phyloP scores from a whole-genome alignment of 2,797 vertebrate genomes.

The Anguilla marmorata region DNA sequence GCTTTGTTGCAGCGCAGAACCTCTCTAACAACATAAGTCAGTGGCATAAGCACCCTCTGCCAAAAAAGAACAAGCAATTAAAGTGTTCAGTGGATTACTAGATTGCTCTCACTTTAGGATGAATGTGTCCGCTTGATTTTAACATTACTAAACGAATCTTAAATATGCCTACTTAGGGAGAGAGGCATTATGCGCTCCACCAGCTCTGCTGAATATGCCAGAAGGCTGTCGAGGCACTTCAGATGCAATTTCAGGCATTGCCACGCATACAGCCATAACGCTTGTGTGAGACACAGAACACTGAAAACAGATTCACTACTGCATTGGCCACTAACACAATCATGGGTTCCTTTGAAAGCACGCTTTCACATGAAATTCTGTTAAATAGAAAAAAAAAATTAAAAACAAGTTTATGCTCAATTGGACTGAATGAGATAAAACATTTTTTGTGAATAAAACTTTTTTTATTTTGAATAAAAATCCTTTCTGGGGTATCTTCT shows the following conservation, averaged over 20 bases:
- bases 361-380: not conserved
- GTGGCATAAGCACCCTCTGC: constrained; percentile 67
- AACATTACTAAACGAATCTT: constrained; percentile 69
- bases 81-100: constrained; percentile 78
- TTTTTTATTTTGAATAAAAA: not conserved
- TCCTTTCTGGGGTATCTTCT: constrained; percentile 30
- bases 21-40: constrained; percentile 22
- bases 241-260: not conserved
- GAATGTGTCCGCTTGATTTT: constrained; percentile 76
- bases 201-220: constrained; percentile 37
- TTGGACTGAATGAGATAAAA: not conserved
- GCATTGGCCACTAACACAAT: not conserved
- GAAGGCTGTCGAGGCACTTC: constrained; percentile 39
- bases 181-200: constrained; percentile 37
- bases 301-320: not conserved
- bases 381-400: not conserved
- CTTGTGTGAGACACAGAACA: not conserved
- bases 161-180: constrained; percentile 63
- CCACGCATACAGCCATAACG: not conserved
- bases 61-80: constrained; percentile 75
- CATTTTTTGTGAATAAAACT: not conserved
- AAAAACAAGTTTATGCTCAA: not conserved
- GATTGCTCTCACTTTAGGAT: constrained; percentile 73
- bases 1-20: not conserved
- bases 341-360: not conserved